A percentile compares a stretch with the other conserved stretches of the same genome.
These are phyloP conservation scores for Marisa cornuarietis DNA, from an alignment of 1,140 invertebrate genomes.

Conservation along the genomic window DNA sequence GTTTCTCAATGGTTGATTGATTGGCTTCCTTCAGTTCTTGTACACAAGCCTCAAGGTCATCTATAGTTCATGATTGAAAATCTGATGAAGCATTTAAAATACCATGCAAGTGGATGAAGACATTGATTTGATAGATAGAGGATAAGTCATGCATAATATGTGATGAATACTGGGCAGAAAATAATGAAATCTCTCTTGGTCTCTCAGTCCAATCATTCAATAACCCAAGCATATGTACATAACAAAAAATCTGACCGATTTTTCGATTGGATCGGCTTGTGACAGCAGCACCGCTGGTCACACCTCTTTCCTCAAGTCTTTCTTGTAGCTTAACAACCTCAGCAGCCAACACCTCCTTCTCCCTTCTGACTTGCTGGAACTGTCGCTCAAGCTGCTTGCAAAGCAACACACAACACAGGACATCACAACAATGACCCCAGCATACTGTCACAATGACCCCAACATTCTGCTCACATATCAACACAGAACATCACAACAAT, in stretches of 20 bases:
- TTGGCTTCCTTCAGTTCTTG: conserved; percentile 51
- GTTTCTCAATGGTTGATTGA: conserved; percentile 38
- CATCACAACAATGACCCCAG: not conserved
- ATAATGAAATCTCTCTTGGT: too few relatives aligned
- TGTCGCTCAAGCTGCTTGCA: conserved; percentile 43
- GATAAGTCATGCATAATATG: not conserved
- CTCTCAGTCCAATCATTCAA: too few relatives aligned
- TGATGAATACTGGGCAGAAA: too few relatives aligned
- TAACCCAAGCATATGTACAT: too few relatives aligned
- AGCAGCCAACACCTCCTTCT: conserved; percentile 55
- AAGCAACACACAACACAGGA: not conserved
- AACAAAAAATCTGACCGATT: too few relatives aligned
- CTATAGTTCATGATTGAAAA: conserved; percentile 32
- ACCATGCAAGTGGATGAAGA: not conserved
- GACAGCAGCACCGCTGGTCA: conserved; percentile 11
- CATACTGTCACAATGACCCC: too few relatives aligned
- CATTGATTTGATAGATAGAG: not conserved
- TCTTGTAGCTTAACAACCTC: conserved; percentile 52
- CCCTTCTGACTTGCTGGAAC: conserved; percentile 43
- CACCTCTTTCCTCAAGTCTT: conserved; percentile 33
- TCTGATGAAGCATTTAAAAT: not conserved
- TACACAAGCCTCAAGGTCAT: conserved; percentile 50
- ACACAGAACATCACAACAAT: too few relatives aligned
- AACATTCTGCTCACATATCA: too few relatives aligned
- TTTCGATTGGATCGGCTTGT: too few relatives aligned